Conservation (phyloP, 2,113 vertebrate genomes). For the Equus przewalskii region DNA sequence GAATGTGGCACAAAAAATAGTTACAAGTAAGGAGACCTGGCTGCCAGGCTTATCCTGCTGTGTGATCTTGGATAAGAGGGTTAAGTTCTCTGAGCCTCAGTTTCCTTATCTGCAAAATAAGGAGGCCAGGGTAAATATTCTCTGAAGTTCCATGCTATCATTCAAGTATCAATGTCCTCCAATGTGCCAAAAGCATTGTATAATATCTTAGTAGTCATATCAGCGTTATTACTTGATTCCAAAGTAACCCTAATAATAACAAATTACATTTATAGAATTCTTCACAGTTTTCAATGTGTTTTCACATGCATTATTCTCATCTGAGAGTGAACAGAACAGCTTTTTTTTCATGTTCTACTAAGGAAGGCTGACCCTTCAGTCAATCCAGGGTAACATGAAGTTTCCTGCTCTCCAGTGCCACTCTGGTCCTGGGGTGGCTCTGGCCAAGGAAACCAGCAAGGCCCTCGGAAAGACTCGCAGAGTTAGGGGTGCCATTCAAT, state of each 20-base stretch:
- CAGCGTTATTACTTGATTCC: constrained; percentile 43
- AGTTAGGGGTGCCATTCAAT: background rate
- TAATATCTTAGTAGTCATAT: constrained; percentile 43
- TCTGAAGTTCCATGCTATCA: background rate
- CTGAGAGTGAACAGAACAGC: constrained; percentile 1
- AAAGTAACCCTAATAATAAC: constrained; percentile 62
- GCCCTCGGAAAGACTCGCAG: background rate
- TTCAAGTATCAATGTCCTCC: background rate
- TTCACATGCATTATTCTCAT: constrained; percentile 55
- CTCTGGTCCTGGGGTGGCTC: background rate
- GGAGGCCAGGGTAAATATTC: background rate
- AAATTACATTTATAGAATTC: constrained; percentile 42
- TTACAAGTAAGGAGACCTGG: background rate
- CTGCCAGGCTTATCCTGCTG: background rate
- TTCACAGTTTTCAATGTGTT: constrained; percentile 15
- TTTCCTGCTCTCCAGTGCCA: background rate
- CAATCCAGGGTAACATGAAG: background rate
- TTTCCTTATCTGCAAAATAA: constrained; percentile 35
- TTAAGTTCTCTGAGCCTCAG: constrained; percentile 10
- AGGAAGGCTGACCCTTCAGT: background rate
- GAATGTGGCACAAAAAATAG: background rate
- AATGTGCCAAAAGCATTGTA: background rate
- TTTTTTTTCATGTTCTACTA: background rate
- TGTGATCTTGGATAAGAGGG: background rate
- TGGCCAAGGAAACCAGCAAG: background rate